A percentile compares a stretch with the other conserved stretches of the same genome.
Conservation (phyloP, 2,113 vertebrate species). For the Aepyceros melampus region DNA sequence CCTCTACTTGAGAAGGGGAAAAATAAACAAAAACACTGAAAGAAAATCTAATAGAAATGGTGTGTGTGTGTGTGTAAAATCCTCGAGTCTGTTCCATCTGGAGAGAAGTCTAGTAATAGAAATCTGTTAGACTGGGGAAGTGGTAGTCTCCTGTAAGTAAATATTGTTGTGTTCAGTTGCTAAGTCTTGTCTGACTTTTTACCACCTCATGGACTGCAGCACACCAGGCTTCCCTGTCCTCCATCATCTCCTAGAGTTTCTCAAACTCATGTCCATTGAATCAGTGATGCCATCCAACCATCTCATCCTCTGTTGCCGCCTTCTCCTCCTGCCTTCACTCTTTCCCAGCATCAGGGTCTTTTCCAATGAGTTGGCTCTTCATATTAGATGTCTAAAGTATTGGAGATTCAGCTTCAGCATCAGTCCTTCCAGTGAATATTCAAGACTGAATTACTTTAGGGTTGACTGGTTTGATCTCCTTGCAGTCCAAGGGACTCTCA, state of each 20-base stretch:
- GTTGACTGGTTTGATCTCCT: neutral
- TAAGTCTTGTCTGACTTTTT: neutral
- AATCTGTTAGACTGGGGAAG: neutral
- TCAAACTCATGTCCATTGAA: neutral
- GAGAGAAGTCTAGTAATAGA: neutral
- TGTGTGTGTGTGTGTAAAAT: neutral
- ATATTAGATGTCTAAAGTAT: neutral
- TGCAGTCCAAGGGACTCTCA: neutral
- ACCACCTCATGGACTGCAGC: neutral
- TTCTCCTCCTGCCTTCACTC: neutral
- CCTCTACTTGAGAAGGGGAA: neutral
- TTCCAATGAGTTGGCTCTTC: neutral
- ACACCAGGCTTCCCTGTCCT: neutral
- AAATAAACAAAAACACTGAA: neutral
- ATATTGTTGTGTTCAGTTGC: neutral
- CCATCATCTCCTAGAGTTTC: neutral
- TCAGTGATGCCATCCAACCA: neutral
- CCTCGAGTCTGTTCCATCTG: neutral
- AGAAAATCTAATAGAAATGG: neutral
- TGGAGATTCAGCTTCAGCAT: neutral
- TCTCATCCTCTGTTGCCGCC: neutral
- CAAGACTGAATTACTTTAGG: neutral
- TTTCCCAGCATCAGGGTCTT: neutral
- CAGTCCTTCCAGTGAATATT: neutral
- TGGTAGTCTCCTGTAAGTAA: neutral